phyloP scores from a whole-genome alignment of 2,797 vertebrate genomes.

The Cynodonichthys magdalenae region DNA sequence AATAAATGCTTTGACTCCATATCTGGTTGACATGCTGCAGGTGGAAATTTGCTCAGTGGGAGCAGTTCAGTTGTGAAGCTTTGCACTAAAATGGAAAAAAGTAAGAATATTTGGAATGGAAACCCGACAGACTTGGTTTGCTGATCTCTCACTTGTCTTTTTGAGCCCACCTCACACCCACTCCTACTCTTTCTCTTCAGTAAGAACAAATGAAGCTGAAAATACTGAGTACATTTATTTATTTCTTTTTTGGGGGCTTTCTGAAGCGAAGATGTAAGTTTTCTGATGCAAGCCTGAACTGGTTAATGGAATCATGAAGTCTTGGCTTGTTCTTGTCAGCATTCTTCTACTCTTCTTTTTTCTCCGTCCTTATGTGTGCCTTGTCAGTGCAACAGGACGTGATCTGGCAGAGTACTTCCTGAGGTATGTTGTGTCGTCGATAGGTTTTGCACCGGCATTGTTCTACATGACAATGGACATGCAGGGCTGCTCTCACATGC shows the following conservation, averaged over 20 bases:
- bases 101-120: constrained; percentile 14
- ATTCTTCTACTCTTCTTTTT: constrained; percentile 19
- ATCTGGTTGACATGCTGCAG: constrained; percentile 36
- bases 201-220: constrained; percentile 2
- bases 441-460: constrained; percentile 53
- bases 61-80: constrained; percentile 31
- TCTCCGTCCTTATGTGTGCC: constrained; percentile 27
- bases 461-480: constrained; percentile 61
- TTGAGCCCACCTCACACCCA: background rate
- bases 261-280: background rate
- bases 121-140: constrained; percentile 18
- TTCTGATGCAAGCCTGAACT: background rate
- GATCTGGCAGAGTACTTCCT: constrained; percentile 73
- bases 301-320: constrained; percentile 12
- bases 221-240: background rate
- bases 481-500: constrained; percentile 36
- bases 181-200: constrained; percentile 2
- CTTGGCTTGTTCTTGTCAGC: constrained; percentile 2
- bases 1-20: constrained; percentile 19
- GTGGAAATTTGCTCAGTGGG: constrained; percentile 25
- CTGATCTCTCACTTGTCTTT: constrained; percentile 6
- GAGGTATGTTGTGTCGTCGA: constrained; percentile 46
- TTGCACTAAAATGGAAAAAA: constrained; percentile 21
- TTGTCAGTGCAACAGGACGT: constrained; percentile 62
- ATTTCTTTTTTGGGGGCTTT: background rate